These are phyloP conservation scores for Phortica variegata DNA, from an alignment of 1,140 invertebrate genomes.

Conservation along the genomic window DNA sequence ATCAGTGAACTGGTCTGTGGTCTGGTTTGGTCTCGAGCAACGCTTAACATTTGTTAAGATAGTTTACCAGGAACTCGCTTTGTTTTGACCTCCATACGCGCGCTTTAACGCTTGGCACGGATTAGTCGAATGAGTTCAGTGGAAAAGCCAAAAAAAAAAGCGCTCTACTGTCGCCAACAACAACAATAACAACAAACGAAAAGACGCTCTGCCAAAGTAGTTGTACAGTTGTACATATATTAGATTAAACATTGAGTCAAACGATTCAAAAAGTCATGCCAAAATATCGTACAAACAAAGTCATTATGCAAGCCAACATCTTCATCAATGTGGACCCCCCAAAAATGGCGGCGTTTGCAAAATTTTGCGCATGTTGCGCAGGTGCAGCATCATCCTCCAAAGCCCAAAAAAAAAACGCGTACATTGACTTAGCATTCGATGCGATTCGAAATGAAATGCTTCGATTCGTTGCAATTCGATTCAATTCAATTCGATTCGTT, in stretches of 20 bases:
- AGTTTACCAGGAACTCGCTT: conserved; percentile 12
- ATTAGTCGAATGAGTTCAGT: conserved; percentile 8
- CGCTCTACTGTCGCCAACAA: conserved; percentile 21
- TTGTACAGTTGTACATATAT: too few relatives aligned
- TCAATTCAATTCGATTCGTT: neutral
- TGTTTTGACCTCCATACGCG: conserved; percentile 35
- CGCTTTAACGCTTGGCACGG: conserved; percentile 4
- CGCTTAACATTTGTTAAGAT: too few relatives aligned
- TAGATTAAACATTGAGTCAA: conserved; percentile 40
- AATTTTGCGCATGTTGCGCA: conserved; percentile 31
- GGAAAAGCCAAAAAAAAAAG: neutral
- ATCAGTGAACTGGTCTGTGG: conserved; percentile 26
- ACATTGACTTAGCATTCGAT: neutral
- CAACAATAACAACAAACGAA: conserved; percentile 28
- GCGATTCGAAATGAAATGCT: neutral
- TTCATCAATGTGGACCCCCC: conserved; percentile 27
- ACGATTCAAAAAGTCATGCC: conserved; percentile 5
- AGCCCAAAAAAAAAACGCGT: neutral
- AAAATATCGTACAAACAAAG: conserved; percentile 12
- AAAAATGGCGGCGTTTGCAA: conserved; percentile 48
- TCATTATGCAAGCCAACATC: neutral
- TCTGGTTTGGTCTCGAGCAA: conserved; percentile 39
- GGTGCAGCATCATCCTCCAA: conserved; percentile 29
- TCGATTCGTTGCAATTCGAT: too few relatives aligned
- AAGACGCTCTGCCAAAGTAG: too few relatives aligned